A percentile compares a stretch with the other conserved stretches of the same genome.
phyloP scores from a whole-genome alignment of 1,140 invertebrate genomes.

The Hestina assimilis region DNA sequence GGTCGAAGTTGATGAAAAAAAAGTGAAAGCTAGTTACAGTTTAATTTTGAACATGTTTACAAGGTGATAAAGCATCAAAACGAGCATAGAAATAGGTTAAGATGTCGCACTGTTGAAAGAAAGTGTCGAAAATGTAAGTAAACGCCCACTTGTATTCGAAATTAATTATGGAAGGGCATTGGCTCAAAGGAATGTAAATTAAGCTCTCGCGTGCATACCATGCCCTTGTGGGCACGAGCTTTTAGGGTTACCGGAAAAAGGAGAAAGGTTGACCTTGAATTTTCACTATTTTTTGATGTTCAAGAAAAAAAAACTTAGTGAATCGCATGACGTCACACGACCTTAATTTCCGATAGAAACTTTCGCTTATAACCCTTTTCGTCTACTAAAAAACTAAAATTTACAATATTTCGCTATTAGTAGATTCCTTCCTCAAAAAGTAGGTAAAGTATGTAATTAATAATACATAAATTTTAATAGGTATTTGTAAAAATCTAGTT shows the following conservation, averaged over 20 bases:
- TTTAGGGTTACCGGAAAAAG: conserved; percentile 11
- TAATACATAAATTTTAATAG: neutral
- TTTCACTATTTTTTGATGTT: neutral
- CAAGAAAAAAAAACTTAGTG: neutral
- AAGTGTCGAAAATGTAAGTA: conserved; percentile 23
- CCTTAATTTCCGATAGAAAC: neutral
- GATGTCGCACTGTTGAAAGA: conserved; percentile 11
- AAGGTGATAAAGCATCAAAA: neutral
- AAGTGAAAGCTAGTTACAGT: neutral
- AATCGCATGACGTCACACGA: neutral
- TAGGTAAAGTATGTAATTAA: conserved; percentile 1
- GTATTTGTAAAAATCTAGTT: conserved; percentile 7
- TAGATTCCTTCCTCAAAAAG: neutral
- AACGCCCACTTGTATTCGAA: conserved; percentile 17
- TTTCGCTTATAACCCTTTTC: neutral
- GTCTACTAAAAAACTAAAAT: neutral
- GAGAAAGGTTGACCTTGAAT: conserved; percentile 16
- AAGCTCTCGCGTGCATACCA: conserved; percentile 17
- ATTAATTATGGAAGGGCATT: conserved; percentile 21
- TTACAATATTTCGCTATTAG: no score
- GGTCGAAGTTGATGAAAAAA: neutral
- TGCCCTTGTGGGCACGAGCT: conserved; percentile 9
- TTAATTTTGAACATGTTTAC: conserved; percentile 1
- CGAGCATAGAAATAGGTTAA: conserved; percentile 12
- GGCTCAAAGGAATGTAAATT: conserved; percentile 16